phyloP scores from a whole-genome alignment of 2,113 vertebrate species.

The Fregata magnificens region DNA sequence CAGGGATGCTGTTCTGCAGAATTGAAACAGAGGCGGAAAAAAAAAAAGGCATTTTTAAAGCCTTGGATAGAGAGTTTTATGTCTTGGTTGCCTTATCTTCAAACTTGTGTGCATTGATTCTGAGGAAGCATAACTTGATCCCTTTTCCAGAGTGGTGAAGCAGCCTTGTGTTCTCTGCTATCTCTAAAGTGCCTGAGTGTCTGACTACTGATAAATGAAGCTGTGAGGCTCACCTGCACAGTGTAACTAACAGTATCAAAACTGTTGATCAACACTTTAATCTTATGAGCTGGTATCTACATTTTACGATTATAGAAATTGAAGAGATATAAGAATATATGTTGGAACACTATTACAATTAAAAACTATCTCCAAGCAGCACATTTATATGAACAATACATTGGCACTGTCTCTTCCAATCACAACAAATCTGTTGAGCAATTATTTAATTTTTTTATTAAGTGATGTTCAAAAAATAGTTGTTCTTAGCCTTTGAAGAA shows the following conservation, averaged over 20 bases:
- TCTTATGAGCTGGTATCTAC: not conserved
- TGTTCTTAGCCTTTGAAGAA: not conserved
- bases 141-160: not conserved
- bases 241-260: not conserved
- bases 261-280: not conserved
- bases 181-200: not conserved
- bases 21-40: not conserved
- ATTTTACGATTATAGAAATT: not conserved
- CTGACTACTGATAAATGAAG: not conserved
- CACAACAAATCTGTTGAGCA: not conserved
- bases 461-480: not conserved
- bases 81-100: not conserved
- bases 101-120: not conserved
- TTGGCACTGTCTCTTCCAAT: not conserved
- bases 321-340: not conserved
- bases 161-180: not conserved
- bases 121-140: not conserved
- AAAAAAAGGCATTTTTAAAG: rapidly evolving
- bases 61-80: not conserved
- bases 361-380: not conserved
- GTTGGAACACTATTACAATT: not conserved
- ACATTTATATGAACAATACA: not conserved
- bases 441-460: not conserved
- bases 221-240: not conserved
- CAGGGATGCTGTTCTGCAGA: not conserved